Base-by-base conservation (phyloP, 2,797 vertebrate genomes). In the Neostethus bicornis region DNA sequence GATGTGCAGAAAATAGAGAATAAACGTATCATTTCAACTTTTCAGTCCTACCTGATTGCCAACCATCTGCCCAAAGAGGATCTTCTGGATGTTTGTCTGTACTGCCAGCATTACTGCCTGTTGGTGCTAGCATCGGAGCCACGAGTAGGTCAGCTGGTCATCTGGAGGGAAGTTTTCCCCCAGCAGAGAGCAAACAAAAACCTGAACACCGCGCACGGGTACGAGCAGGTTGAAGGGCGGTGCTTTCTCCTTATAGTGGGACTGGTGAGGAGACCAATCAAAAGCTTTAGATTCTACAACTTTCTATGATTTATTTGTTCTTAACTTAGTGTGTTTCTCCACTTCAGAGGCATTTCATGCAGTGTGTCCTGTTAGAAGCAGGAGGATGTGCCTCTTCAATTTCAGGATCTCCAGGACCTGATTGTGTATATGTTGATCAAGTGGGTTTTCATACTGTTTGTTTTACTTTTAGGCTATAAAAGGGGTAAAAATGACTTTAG, bases 141-240 rank as follows among this genome's bases (percentile, higher is more conserved):
- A 79, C 91, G 92, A 2, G 90, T 97, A 35, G 92, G 93, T 24
- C 97, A 97, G 85, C 77, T 98, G 70, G 93, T 99, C 78, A 85
- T 99, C 61, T 99, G 97, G 97, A 85, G 95, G 73, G 96, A 98
- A 77, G 95, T 98, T 24, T 99, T 98, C 72, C 95, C 94, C 4
- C 87, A 83, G 20, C 85, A 91, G 60, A 92, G 93, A 29, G 80
- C 90, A 2, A 81, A 81, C 7, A 0, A 4, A 16, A 31, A 42
- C 37, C 3, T 34, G 32, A 3, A 31, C 61, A 1, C 34, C 0
- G 20, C 58, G 0, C 44, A 74, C 0, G 73, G 60, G 47, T 90
- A 80, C 86, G 54, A 34, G 23, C 83, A 79, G 56, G 91, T 94
- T 2, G 83, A 88, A 16, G 93, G 93, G 59, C 93, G 96, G 48